Evolutionary conservation across 2,888 invertebrate genomes (phyloP).

Genomic region (Cybosia mesomella): DNA sequence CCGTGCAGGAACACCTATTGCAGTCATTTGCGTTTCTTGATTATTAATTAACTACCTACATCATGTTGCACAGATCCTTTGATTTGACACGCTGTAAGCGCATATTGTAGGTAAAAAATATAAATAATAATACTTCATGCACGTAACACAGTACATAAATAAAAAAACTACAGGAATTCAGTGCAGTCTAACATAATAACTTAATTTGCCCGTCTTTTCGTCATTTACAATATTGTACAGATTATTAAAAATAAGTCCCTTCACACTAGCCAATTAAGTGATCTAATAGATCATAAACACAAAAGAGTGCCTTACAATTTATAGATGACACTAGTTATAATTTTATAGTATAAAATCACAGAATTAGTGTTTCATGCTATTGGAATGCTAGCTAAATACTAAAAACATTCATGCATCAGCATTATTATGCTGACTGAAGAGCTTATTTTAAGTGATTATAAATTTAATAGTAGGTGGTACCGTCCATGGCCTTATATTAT

Average conservation of each 20-base stretch:
- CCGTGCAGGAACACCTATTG: conserved; percentile 25
- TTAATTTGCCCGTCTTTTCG: conserved; percentile 9
- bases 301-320: conserved; percentile 40
- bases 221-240: conserved; percentile 18
- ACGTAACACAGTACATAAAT: conserved; percentile 23
- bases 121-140: conserved; percentile 43
- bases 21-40: conserved; percentile 36
- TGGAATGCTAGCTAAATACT: conserved; percentile 48
- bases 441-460: conserved; percentile 47
- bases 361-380: conserved; percentile 46
- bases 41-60: conserved; percentile 44
- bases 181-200: conserved; percentile 13
- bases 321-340: conserved; percentile 40
- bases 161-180: conserved; percentile 29
- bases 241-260: conserved; percentile 26
- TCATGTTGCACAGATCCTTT: background rate
- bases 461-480: conserved; percentile 46
- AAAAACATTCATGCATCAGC: conserved; percentile 42
- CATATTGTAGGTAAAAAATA: conserved; percentile 21
- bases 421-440: conserved; percentile 36
- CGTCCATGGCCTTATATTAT: conserved; percentile 25
- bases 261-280: conserved; percentile 25
- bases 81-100: conserved; percentile 23
- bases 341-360: conserved; percentile 42
- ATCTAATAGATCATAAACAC: conserved; percentile 30